These are phyloP conservation scores for Xylocampa areola DNA, from an alignment of 2,888 invertebrate species.

Conservation along the genomic window DNA sequence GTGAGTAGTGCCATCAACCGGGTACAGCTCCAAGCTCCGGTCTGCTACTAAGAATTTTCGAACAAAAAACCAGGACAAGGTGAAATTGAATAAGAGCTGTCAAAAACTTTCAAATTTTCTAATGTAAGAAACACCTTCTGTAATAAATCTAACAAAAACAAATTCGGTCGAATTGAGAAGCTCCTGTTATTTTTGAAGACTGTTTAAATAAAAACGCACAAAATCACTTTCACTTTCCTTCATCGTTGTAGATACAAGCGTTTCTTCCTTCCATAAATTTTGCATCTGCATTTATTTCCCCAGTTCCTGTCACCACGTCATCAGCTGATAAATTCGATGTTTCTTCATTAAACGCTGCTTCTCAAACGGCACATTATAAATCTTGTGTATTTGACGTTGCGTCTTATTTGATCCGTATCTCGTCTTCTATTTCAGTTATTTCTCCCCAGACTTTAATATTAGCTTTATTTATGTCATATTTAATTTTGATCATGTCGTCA, in stretches of 20 bases:
- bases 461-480: slow-evolving; percentile 44
- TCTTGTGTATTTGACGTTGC: slow-evolving; percentile 62
- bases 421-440: slow-evolving; percentile 54
- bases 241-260: slow-evolving; percentile 1
- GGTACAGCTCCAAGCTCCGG: too few species aligned
- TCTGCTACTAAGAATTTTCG: too few species aligned
- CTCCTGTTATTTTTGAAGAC: too few species aligned
- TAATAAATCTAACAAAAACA: too few species aligned
- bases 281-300: slow-evolving; percentile 46
- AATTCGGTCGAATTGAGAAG: too few species aligned
- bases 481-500: slow-evolving; percentile 11
- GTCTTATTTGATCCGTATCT: slow-evolving; percentile 55
- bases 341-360: slow-evolving; percentile 59
- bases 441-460: slow-evolving; percentile 46
- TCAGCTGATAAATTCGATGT: slow-evolving; percentile 65
- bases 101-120: too few species aligned
- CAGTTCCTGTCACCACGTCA: slow-evolving; percentile 54
- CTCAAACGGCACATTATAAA: slow-evolving; percentile 58
- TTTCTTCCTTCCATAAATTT: slow-evolving; percentile 32
- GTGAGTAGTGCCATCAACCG: too few species aligned
- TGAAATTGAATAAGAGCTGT: too few species aligned
- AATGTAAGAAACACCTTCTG: too few species aligned
- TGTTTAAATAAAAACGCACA: too few species aligned
- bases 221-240: not conserved
- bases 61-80: too few species aligned